phyloP scores from a whole-genome alignment of 2,113 vertebrate genomes.

The Recurvirostra avosetta region DNA sequence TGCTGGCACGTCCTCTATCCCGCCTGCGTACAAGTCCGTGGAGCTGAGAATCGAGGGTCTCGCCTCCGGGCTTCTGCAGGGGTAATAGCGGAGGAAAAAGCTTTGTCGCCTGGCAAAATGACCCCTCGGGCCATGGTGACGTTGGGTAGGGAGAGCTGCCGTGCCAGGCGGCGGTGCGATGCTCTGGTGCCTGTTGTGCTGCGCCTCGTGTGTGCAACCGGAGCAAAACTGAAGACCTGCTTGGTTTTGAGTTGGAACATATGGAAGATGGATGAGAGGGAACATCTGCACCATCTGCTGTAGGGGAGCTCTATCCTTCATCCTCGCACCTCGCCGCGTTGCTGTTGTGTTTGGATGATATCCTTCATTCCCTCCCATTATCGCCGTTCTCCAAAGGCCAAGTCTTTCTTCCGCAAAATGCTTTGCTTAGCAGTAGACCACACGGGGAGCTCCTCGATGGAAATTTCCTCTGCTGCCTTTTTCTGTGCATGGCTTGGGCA shows the following conservation, averaged over 20 bases:
- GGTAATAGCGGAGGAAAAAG: fast-evolving
- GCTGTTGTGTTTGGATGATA: neutral
- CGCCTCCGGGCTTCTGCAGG: neutral
- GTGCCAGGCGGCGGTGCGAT: fast-evolving
- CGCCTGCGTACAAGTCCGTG: fast-evolving
- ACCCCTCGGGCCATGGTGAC: neutral
- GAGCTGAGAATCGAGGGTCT: neutral
- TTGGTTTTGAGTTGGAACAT: neutral
- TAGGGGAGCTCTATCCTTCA: neutral
- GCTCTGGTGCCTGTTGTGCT: neutral
- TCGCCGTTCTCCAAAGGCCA: fast-evolving
- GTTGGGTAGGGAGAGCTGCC: fast-evolving
- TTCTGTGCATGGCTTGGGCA: neutral
- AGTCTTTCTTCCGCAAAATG: neutral
- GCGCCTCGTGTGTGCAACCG: fast-evolving
- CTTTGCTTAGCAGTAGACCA: neutral
- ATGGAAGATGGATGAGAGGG: neutral
- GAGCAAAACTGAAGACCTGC: neutral
- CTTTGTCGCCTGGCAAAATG: neutral
- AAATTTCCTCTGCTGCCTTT: neutral
- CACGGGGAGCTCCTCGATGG: neutral
- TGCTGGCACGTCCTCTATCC: neutral
- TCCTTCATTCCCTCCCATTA: neutral
- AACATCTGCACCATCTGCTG: neutral
- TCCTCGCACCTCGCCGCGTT: fast-evolving